Evolutionary conservation across 1,140 invertebrate genomes (phyloP), one percentile per base, ranked within the genome.

Genomic region (Drosophila watanabei): DNA sequence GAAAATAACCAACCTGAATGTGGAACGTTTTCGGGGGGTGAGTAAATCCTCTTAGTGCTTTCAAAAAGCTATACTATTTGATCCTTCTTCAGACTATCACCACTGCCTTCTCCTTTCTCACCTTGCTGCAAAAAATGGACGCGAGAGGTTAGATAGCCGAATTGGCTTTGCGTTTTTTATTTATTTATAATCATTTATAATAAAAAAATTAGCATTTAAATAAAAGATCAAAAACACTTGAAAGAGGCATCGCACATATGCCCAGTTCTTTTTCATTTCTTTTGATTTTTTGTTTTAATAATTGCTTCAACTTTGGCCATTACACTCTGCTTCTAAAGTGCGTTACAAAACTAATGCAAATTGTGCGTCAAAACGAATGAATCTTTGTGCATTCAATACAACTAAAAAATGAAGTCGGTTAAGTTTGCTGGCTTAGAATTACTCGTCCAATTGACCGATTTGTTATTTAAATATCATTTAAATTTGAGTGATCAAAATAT

Each of bases 41-140:
- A 75, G 14, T 35, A 32, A 51, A 51, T 32, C 6, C 2, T 4
- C 4, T 14, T 1, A 9, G 18, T 5, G 2, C 4, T 18, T 10
- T 5, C 1, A 30, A 0, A 28, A 45, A 13, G 5, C 2, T 10
- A 35, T 41, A 18, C 10, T n/a, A 24, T 18, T 45, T 0, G 5
- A 65, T 5, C 24, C 13, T 32, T 7, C 4, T 28, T 14, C 11
- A 93, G 92, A 87, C 90, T 11, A 92, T 93, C 11, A 92, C 92
- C 9, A 92, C 92, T 0, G 92, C 92, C 2, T 93, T 93, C 32
- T 93, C 92, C 0, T 93, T 93, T 32, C 72, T 93, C 8, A 93
- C 92, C 9, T 49, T 93, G 5, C 46, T 93, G 35, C 92, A 92
- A 48, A 92, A 91, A 54, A 75, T 93, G 83, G 91, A 92, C 63